A percentile compares a stretch with the other conserved stretches of the same genome.
Evolutionary conservation across 2,888 invertebrate genomes (phyloP).

Genomic region (Didymodactylos carnosus): DNA sequence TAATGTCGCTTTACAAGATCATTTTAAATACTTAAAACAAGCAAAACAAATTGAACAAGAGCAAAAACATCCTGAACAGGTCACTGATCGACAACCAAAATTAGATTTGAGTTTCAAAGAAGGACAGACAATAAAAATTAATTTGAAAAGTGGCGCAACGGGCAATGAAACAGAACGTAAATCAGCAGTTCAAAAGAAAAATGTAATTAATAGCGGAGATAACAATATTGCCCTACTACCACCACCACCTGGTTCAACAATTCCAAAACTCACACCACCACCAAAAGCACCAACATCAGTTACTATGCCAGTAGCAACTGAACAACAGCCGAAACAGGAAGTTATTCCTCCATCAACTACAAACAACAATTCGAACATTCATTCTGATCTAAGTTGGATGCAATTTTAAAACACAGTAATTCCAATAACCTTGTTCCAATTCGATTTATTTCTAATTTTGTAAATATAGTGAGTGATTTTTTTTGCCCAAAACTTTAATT

Average conservation of each 20-base stretch:
- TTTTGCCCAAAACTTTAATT: too few relatives aligned
- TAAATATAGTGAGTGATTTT: too few relatives aligned
- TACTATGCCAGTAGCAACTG: not conserved
- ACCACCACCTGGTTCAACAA: conserved; percentile 13
- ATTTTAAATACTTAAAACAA: conserved; percentile 52
- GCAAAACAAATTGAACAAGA: conserved; percentile 17
- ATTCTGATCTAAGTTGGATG: not conserved
- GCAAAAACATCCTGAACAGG: conserved; percentile 36
- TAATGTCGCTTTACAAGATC: conserved; percentile 90
- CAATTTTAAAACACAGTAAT: too few relatives aligned
- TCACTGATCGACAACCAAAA: conserved; percentile 8
- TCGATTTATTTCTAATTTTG: too few relatives aligned
- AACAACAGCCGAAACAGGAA: too few relatives aligned
- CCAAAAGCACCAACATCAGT: not conserved
- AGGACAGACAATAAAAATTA: conserved; percentile 96
- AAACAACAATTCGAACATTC: not conserved
- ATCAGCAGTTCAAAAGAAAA: not conserved
- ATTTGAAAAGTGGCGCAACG: conserved; percentile 44
- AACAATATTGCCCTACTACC: not conserved
- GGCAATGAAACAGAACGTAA: not conserved
- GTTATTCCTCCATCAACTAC: not conserved
- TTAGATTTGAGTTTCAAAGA: conserved; percentile 82
- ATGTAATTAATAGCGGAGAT: not conserved
- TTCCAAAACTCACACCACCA: not conserved
- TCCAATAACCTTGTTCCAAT: too few relatives aligned